Percentiles rank a stretch among this genome's conserved stretches.
Evolutionary conservation across 2,888 invertebrate species (phyloP).

Genomic region (Cremastinae sp.): DNA sequence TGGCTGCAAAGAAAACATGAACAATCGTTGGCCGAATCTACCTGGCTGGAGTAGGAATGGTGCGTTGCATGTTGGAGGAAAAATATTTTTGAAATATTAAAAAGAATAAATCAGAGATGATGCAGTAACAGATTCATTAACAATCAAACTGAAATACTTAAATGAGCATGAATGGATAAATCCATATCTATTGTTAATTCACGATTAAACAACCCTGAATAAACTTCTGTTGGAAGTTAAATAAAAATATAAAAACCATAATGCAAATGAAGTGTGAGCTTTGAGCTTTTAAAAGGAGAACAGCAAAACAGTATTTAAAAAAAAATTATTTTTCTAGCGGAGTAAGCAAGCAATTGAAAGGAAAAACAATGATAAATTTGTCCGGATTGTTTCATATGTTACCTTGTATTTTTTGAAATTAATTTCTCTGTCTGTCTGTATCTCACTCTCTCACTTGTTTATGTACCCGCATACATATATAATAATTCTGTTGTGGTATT

Average conservation of each 20-base stretch:
- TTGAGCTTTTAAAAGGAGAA: constrained; percentile 30
- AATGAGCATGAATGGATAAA: constrained; percentile 5
- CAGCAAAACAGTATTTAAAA: neutral
- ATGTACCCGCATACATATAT: constrained; percentile 58
- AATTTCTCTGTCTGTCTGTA: constrained; percentile 15
- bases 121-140: too few species aligned
- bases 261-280: constrained; percentile 17
- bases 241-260: neutral
- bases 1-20: constrained; percentile 29
- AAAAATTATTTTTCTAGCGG: too few species aligned
- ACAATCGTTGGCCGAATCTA: constrained; percentile 8
- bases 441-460: constrained; percentile 35
- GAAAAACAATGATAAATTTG: constrained; percentile 3
- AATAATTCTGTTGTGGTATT: constrained; percentile 71
- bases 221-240: neutral
- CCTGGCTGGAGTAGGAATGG: constrained; percentile 27
- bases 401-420: neutral
- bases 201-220: neutral
- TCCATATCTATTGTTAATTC: neutral
- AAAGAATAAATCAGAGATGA: neutral
- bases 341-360: neutral
- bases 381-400: neutral
- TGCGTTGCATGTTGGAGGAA: constrained; percentile 36
- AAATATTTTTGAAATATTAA: constrained; percentile 4
- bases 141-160: constrained; percentile 1